A percentile compares a stretch with the other conserved stretches of the same genome.
Conservation (phyloP, 2,797 vertebrate genomes). For the Xenentodon cancila region DNA sequence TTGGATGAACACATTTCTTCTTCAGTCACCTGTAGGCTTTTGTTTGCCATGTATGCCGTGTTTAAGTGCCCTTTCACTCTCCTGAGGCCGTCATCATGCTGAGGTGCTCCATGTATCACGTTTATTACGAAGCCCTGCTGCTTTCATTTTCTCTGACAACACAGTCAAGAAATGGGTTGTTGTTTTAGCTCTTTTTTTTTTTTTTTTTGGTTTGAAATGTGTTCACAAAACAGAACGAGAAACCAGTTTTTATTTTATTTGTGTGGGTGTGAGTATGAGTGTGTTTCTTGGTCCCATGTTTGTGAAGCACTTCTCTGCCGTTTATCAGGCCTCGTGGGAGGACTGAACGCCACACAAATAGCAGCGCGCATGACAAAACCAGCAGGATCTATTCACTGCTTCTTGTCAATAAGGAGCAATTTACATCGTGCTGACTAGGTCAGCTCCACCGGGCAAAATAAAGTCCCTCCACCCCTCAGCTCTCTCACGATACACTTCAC, state of each 20-base stretch:
- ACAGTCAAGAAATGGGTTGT: conserved; percentile 52
- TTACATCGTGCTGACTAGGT: conserved; percentile 21
- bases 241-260: conserved; percentile 12
- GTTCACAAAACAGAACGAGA: conserved; percentile 48
- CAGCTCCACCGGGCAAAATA: background rate
- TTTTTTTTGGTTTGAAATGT: conserved; percentile 46
- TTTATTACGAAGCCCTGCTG: conserved; percentile 44
- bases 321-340: conserved; percentile 45
- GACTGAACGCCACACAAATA: conserved; percentile 35
- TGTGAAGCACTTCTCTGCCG: conserved; percentile 28
- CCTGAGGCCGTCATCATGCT: conserved; percentile 55
- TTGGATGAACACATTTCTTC: conserved; percentile 58
- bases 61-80: conserved; percentile 63
- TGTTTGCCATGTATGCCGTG: conserved; percentile 50
- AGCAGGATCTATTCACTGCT: conserved; percentile 30
- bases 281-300: conserved; percentile 23
- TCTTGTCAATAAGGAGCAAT: conserved; percentile 32
- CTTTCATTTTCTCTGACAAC: conserved; percentile 60
- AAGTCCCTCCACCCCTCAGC: background rate
- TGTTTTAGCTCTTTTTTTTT: conserved; percentile 1
- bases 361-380: conserved; percentile 16
- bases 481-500: conserved; percentile 21
- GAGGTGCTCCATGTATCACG: conserved; percentile 39
- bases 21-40: conserved; percentile 49
- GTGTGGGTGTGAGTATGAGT: conserved; percentile 32